Base-by-base conservation (phyloP, 37 sponge, comb jelly and placozoan species). In the Halisarca cf. caerulea region DNA sequence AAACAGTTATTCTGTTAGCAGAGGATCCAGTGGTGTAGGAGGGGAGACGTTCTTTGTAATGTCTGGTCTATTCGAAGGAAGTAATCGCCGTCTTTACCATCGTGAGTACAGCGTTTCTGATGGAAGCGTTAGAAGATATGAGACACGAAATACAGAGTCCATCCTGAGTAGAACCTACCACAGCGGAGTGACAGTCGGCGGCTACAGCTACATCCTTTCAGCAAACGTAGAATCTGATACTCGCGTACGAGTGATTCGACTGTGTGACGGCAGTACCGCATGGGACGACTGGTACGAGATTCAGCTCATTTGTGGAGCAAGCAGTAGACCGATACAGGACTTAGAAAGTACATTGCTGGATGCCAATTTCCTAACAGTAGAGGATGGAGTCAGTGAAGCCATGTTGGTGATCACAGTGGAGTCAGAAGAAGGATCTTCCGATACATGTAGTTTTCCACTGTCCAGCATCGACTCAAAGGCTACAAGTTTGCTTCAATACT, bases 241-340 rank as follows among this genome's bases (percentile, higher is more conserved):
- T 15, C 7, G 36, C 37, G 71, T 69, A 20, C 2, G 36, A 28
- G 37, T 69, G 33, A 36, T 69, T 36, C 33, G 71, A 4, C 20
- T 69, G 71, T 69, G 71, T 15, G 33, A 69, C 37, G 36, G 25
- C 3, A 28, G 2, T 18, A 34, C 33, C 2, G 7, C 25, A 28
- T 69, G 71, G 71, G 71, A 69, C 34, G 33, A 36, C 71, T 69
- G 71, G 71, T 69, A 69, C 37, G 71, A 69, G 37, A 34, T 69
- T 36, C 36, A 34, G 7, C 20, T 69, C 35, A 36, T 69, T 6
- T 69, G 71, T 15, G 71, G 71, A 3, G 2, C 2, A 11, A 36
- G 37, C 2, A 7, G 2, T 28, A 55, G 17, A 21, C 5, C 57
- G 17, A 55, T 55, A 55, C 2, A 20, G 6, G 71, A 69, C 33